A percentile compares a stretch with the other conserved stretches of the same genome.
phyloP scores from a whole-genome alignment of 2,797 vertebrate species.

The Neosilurus hyrtlii region DNA sequence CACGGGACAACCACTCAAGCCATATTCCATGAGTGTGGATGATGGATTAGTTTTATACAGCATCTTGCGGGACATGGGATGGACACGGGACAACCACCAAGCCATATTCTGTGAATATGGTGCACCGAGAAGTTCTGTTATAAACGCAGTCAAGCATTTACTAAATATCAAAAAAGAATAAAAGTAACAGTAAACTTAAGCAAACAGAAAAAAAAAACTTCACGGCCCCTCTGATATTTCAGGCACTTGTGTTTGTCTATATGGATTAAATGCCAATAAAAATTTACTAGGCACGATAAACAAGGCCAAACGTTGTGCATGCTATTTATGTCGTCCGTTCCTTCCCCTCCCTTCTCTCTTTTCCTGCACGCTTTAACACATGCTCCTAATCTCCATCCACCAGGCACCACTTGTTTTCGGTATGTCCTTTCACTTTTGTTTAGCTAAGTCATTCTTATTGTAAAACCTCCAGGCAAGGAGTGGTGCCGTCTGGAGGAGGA shows the following conservation, averaged over 20 bases:
- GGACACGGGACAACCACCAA: too few species aligned
- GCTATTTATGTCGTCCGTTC: conserved; percentile 4
- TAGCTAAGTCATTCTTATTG: conserved; percentile 47
- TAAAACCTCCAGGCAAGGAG: conserved; percentile 34
- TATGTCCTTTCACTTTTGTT: conserved; percentile 47
- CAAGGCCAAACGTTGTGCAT: conserved; percentile 20
- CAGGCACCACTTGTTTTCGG: conserved; percentile 45
- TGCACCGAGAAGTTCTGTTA: too few species aligned
- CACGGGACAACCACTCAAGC: too few species aligned
- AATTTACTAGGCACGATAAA: conserved; percentile 10
- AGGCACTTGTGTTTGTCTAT: not conserved
- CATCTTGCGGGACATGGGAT: too few species aligned
- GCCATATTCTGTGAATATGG: too few species aligned
- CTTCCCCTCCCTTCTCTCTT: conserved; percentile 33
- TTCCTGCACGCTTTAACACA: conserved; percentile 52
- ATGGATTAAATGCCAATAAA: conserved; percentile 23
- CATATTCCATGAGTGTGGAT: too few species aligned
- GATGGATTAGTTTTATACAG: too few species aligned
- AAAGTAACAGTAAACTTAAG: not conserved
- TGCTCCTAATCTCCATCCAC: conserved; percentile 47
- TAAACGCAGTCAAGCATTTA: not conserved
- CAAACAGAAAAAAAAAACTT: not conserved
- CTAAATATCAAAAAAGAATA: not conserved
- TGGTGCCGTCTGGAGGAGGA: conserved; percentile 18
- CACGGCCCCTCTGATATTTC: not conserved